These are phyloP conservation scores for Atopsyche davidsoni DNA, from an alignment of 1,140 invertebrate genomes.

Conservation along the genomic window DNA sequence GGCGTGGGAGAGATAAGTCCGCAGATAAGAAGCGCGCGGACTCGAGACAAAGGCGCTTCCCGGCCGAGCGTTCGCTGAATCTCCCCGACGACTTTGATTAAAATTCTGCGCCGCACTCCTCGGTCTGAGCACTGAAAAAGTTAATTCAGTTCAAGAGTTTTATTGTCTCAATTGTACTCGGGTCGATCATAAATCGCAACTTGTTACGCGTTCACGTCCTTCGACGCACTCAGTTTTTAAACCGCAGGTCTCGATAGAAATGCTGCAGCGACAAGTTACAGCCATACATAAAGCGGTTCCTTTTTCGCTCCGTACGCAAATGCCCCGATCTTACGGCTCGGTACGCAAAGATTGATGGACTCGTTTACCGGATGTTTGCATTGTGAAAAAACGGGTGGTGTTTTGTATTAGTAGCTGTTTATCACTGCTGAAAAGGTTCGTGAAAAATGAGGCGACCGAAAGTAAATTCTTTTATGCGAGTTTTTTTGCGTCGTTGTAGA, in stretches of 20 bases:
- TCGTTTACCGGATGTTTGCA: slow-evolving; percentile 27
- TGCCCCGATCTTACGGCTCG: slow-evolving; percentile 23
- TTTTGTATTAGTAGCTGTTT: slow-evolving; percentile 24
- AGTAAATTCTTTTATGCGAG: slow-evolving; percentile 14
- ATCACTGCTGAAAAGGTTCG: slow-evolving; percentile 17
- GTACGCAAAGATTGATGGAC: slow-evolving; percentile 28
- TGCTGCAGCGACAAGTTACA: slow-evolving; percentile 8
- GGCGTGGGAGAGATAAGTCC: too few relatives aligned
- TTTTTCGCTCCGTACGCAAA: slow-evolving; percentile 23
- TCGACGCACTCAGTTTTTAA: slow-evolving; percentile 19
- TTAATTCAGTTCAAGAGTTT: slow-evolving; percentile 31
- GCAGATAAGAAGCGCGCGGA: not conserved
- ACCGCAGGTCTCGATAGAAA: slow-evolving; percentile 3
- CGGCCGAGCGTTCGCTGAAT: slow-evolving; percentile 6
- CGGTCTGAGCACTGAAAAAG: slow-evolving; percentile 20
- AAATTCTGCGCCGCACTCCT: slow-evolving; percentile 27
- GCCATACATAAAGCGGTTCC: slow-evolving; percentile 2
- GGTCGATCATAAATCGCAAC: slow-evolving; percentile 30
- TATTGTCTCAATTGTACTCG: slow-evolving; percentile 30
- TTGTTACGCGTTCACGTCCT: slow-evolving; percentile 27
- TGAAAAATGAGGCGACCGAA: slow-evolving; percentile 5
- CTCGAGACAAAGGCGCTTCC: slow-evolving; percentile 16
- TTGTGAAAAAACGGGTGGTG: slow-evolving; percentile 25
- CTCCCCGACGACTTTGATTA: slow-evolving; percentile 28
- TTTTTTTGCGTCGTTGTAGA: slow-evolving; percentile 4